Percentiles rank a stretch among this genome's conserved stretches.
Evolutionary conservation across 2,113 vertebrate species (phyloP).

Genomic region (Morone chrysops): DNA sequence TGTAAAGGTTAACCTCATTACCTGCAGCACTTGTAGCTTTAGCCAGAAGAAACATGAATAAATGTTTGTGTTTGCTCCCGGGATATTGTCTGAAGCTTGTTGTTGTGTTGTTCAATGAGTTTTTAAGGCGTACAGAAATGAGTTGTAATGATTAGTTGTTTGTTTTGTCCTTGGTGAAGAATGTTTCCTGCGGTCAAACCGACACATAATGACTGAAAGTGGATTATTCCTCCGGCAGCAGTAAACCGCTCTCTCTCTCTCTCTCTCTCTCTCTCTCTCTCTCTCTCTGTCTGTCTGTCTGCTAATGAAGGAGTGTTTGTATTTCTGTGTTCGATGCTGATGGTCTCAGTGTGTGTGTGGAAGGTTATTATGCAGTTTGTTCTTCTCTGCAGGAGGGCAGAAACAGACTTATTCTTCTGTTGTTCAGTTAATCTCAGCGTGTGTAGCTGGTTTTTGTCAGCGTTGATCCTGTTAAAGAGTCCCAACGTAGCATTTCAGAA

Average conservation of each 20-base stretch:
- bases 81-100: not conserved
- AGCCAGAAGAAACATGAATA: not conserved
- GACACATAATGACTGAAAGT: constrained; percentile 1
- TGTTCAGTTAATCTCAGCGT: not conserved
- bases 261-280: too few relatives aligned
- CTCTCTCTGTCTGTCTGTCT: not conserved
- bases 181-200: not conserved
- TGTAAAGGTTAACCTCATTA: not conserved
- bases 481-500: not conserved
- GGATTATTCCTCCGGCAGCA: not conserved
- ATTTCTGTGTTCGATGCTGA: not conserved
- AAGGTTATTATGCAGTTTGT: not conserved
- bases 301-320: not conserved
- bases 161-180: not conserved
- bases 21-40: constrained; percentile 3
- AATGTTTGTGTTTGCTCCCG: not conserved
- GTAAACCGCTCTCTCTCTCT: not conserved
- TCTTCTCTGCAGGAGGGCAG: not conserved
- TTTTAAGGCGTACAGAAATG: too few relatives aligned
- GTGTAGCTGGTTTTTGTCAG: too few relatives aligned
- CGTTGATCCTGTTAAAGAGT: too few relatives aligned
- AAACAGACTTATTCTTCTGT: not conserved
- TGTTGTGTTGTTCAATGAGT: not conserved
- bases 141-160: not conserved
- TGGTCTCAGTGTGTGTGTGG: not conserved